Evolutionary conservation across 2,797 vertebrate genomes (phyloP), one percentile per base, ranked within the genome.

Genomic region (Malacoctenus gilli): DNA sequence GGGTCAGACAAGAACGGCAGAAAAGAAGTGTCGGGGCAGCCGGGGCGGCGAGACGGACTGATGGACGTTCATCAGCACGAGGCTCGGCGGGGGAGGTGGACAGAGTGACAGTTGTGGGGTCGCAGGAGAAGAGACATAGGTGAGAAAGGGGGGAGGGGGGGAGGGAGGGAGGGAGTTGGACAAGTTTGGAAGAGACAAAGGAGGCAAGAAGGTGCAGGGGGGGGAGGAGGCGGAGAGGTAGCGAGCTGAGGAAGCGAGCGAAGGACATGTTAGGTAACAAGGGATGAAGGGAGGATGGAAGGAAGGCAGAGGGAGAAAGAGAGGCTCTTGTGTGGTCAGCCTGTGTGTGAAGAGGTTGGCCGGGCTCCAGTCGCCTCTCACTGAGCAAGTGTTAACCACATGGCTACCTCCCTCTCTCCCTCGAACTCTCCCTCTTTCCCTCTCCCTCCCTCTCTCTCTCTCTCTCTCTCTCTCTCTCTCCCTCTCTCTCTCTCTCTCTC

Each of bases 271-370:
- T 88, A 86, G 82, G 84, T 82, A 81, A 89, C 65, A 51, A 87
- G 85, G 84, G 79, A 85, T 85, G 80, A 73, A 77, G 74, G 77
- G 72, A 85, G 87, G 84, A 82, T 78, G n/a, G n/a, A n/a, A n/a
- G 72, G 82, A 75, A 89, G 85, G 75, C 74, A 80, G 76, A 85
- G 77, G 68, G 83, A 88, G 84, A 85, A 86, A 87, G 81, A 87
- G 79, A 85, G 84, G 85, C 87, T 89, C 83, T 89, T 88, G 86
- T 90, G 85, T 89, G 87, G 86, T 89, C 86, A 86, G 87, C 76
- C 84, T 84, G 87, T 90, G 78, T 89, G 87, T 89, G 87, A 88
- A 89, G 85, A 82, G 87, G 79, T 87, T 91, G 89, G 89, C 90
- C 28, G 51, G 22, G 71, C 75, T 90, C 89, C 90, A 91, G 87